Base-by-base conservation (phyloP, 2,888 invertebrate species). In the Nycteola revayana region DNA sequence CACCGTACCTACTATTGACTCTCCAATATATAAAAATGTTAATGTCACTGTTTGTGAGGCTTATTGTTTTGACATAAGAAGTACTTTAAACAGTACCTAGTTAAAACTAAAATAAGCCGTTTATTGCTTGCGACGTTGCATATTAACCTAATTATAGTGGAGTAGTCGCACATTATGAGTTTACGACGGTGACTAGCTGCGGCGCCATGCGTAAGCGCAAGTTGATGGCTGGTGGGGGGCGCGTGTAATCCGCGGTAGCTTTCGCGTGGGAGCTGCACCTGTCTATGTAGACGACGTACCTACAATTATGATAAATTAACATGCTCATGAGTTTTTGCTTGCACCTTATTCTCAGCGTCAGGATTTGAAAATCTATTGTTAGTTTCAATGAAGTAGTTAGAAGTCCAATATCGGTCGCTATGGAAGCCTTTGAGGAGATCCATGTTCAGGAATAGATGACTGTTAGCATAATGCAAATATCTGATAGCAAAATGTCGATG, bases 181-280 rank as follows among this genome's bases (percentile, higher is more conserved):
- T 14, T 14, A 14, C 2, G 14, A 5, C 14, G 47, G 31, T 45
- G 25, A 38, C 28, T 43, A 24, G 28, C 33, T 37, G 37, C 10
- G 21, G 10, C 42, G 35, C 14, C 14, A 14, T 14, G 40, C 47
- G 53, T 36, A 43, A 28, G 31, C 39, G 49, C 53, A 35, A 14
- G 14, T 14, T 5, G 14, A 14, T 3, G 32, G 24, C 20, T 41
- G 25, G 38, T 31, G 36, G 27, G 36, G 51, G 32, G 42, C 23
- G 42, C 38, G 37, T 48, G 53, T 61, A 60, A 61, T 60, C 58
- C 49, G 50, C 50, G 46, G 47, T 46, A 58, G 56, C 56, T 66
- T 67, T 67, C 57, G 63, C 71, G 68, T 71, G 69, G 66, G 67
- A 71, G 65, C 60, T 57, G 52, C 66, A 70, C 63, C 69, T 69